Percentiles rank a stretch among this genome's conserved stretches.
Conservation (phyloP, 2,888 invertebrate genomes). For the Pristionchus mayeri region DNA sequence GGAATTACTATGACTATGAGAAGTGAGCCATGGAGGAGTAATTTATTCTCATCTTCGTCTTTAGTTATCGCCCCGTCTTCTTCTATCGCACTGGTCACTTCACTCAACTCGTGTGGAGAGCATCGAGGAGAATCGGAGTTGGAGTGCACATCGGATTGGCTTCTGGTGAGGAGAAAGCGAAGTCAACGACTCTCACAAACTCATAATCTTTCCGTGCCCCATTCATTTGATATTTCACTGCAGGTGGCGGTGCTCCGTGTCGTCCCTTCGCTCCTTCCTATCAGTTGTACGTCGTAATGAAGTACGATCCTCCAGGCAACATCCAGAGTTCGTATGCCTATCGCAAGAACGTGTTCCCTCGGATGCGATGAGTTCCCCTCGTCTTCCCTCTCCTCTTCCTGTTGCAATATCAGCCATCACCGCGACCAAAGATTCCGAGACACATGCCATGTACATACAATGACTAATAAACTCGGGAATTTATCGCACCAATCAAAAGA, state of each 20-base stretch:
- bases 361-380: background rate
- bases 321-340: slow-evolving; percentile 52
- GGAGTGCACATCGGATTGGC: slow-evolving; percentile 62
- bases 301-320: slow-evolving; percentile 71
- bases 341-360: slow-evolving; percentile 31
- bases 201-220: too few relatives aligned
- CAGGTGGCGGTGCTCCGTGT: slow-evolving; percentile 40
- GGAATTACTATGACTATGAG: slow-evolving; percentile 66
- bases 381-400: background rate
- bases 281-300: slow-evolving; percentile 67
- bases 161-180: background rate
- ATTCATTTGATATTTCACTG: too few relatives aligned
- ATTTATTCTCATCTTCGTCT: background rate
- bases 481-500: too few relatives aligned
- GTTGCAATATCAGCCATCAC: slow-evolving; percentile 10
- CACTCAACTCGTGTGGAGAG: slow-evolving; percentile 71
- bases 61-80: slow-evolving; percentile 59
- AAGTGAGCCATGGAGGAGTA: slow-evolving; percentile 51
- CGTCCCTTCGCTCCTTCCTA: slow-evolving; percentile 41
- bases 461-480: too few relatives aligned
- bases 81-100: slow-evolving; percentile 70
- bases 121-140: slow-evolving; percentile 66
- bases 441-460: slow-evolving; percentile 29
- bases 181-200: too few relatives aligned
- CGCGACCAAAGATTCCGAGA: background rate